These are phyloP conservation scores for Callimorpha dominula DNA, from an alignment of 2,888 invertebrate species.

Conservation along the genomic window DNA sequence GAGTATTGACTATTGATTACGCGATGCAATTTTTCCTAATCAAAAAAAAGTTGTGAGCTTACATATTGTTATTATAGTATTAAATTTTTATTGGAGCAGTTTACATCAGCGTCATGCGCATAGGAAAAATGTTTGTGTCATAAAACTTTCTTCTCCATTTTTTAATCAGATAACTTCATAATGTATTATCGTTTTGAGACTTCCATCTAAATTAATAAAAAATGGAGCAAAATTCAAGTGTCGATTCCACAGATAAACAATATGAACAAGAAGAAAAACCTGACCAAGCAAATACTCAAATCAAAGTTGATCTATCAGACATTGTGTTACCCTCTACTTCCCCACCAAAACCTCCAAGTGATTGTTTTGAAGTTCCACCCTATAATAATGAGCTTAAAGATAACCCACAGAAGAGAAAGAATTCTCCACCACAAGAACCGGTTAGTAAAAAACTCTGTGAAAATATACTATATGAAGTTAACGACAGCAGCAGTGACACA, in stretches of 20 bases:
- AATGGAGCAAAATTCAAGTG: neutral
- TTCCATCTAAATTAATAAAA: neutral
- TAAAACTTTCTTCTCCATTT: neutral
- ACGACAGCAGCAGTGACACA: conserved; percentile 4
- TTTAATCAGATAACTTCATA: neutral
- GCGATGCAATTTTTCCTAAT: neutral
- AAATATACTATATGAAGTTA: neutral
- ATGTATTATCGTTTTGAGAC: neutral
- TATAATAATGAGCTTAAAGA: conserved; percentile 2
- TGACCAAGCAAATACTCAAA: neutral
- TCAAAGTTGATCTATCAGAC: neutral
- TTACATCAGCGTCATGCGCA: neutral
- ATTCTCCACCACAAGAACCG: conserved; percentile 2
- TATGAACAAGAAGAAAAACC: neutral
- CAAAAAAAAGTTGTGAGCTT: neutral
- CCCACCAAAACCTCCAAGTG: neutral
- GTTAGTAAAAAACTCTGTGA: conserved; percentile 15
- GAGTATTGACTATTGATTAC: neutral
- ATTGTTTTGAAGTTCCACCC: neutral
- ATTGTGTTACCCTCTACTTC: neutral
- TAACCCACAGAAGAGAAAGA: conserved; percentile 18
- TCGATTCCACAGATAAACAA: neutral
- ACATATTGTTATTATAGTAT: neutral
- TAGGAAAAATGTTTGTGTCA: neutral
- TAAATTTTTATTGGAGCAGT: neutral